Conservation (phyloP, 2,113 vertebrate species). For the Dissostichus mawsoni region DNA sequence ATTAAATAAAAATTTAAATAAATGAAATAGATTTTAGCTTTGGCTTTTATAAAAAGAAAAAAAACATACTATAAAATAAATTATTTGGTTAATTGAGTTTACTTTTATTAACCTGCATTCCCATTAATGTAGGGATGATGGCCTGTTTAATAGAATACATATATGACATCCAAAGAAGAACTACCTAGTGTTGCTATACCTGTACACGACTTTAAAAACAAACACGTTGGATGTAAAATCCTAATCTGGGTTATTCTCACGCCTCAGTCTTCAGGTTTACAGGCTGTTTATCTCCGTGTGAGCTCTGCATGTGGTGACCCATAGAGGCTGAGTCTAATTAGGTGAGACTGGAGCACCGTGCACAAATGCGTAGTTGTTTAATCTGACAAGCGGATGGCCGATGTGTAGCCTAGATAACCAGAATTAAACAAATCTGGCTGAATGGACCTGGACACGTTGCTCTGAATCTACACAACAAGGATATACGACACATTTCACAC, state of each 20-base stretch:
- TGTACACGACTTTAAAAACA: not conserved
- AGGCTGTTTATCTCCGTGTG: conserved; percentile 28
- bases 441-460: conserved; percentile 2
- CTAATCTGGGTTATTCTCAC: not conserved
- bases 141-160: too few relatives aligned
- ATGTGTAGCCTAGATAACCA: conserved; percentile 47
- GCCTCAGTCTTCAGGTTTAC: not conserved
- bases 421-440: conserved; percentile 63
- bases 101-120: too few relatives aligned
- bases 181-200: not conserved
- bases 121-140: too few relatives aligned
- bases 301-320: conserved; percentile 61
- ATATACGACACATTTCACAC: too few relatives aligned
- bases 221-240: not conserved
- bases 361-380: conserved; percentile 66
- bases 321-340: conserved; percentile 71
- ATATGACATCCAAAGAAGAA: not conserved
- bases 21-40: too few relatives aligned
- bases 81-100: too few relatives aligned
- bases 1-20: too few relatives aligned
- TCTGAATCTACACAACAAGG: not conserved
- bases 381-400: conserved; percentile 63
- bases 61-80: too few relatives aligned
- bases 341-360: conserved; percentile 55
- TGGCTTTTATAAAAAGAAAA: too few relatives aligned